A percentile compares a stretch with the other conserved stretches of the same genome.
Evolutionary conservation across 2,797 vertebrate genomes (phyloP).

Genomic region (Pelochelys cantorii): DNA sequence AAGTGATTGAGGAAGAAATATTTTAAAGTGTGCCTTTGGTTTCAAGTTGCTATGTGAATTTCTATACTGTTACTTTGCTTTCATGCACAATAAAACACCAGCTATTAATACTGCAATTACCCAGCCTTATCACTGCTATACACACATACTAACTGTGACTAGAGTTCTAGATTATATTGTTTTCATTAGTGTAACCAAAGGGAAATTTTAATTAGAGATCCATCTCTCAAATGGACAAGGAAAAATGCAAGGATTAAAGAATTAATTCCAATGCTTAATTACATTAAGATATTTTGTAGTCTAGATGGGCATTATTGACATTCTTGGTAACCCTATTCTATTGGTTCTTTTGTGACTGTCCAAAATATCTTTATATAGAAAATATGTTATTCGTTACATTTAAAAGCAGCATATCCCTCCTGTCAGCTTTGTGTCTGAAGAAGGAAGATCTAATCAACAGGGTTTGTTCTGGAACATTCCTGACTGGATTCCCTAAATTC

Average conservation of each 20-base stretch:
- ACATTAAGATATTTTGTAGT: conserved; percentile 68
- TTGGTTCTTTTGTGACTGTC: conserved; percentile 39
- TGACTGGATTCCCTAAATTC: conserved; percentile 70
- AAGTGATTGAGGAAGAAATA: conserved; percentile 48
- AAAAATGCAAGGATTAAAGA: conserved; percentile 71
- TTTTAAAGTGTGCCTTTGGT: conserved; percentile 57
- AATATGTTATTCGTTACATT: conserved; percentile 6
- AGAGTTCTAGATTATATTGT: conserved; percentile 65
- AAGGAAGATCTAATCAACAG: conserved; percentile 86
- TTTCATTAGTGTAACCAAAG: conserved; percentile 72
- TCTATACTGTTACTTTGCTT: conserved; percentile 63
- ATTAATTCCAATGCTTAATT: conserved; percentile 76
- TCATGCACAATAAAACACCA: conserved; percentile 72
- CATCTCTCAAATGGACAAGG: conserved; percentile 69
- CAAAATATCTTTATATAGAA: conserved; percentile 21
- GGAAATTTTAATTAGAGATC: conserved; percentile 78
- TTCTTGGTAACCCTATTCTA: conserved; percentile 16
- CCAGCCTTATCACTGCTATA: conserved; percentile 71
- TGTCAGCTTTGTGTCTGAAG: conserved; percentile 70
- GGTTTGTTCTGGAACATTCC: conserved; percentile 85
- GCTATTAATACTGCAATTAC: conserved; percentile 80
- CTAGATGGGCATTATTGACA: conserved; percentile 49
- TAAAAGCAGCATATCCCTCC: conserved; percentile 82
- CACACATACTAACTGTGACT: conserved; percentile 67
- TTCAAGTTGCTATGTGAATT: conserved; percentile 68